Evolutionary conservation across 2,113 vertebrate genomes (phyloP).

Genomic region (Phoenicopterus ruber): DNA sequence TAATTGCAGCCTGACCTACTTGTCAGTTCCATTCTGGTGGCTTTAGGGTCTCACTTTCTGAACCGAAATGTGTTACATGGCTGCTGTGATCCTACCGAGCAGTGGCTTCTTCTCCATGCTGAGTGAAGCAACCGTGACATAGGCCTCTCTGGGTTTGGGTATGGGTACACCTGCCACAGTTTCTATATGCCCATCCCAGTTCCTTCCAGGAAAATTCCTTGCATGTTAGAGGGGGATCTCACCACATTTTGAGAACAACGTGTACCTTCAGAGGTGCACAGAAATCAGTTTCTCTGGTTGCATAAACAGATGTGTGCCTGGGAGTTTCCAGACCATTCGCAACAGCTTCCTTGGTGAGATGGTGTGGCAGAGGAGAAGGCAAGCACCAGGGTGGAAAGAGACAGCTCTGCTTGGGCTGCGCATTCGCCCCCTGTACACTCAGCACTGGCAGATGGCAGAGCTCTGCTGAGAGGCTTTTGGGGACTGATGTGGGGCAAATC

Average conservation of each 20-base stretch:
- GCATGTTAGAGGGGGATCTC: background rate
- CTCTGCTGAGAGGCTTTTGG: background rate
- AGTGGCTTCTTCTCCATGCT: background rate
- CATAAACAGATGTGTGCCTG: background rate
- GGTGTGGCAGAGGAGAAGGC: background rate
- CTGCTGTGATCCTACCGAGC: background rate
- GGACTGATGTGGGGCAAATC: background rate
- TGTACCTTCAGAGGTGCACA: background rate
- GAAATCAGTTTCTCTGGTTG: background rate
- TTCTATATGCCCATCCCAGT: background rate
- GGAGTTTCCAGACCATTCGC: background rate
- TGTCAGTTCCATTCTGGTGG: background rate
- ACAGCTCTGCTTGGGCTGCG: background rate
- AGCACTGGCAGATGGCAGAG: background rate
- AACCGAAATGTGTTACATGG: background rate
- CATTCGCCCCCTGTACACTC: background rate
- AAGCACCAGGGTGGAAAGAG: background rate
- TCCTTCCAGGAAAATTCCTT: background rate
- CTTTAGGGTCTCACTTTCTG: background rate
- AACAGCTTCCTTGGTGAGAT: background rate
- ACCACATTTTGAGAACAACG: background rate
- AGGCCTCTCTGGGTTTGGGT: background rate
- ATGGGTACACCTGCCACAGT: background rate
- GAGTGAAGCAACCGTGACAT: background rate
- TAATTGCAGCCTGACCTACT: constrained; percentile 21